phyloP scores from a whole-genome alignment of 2,888 invertebrate genomes.

The Vannuccia rotundouncinata region DNA sequence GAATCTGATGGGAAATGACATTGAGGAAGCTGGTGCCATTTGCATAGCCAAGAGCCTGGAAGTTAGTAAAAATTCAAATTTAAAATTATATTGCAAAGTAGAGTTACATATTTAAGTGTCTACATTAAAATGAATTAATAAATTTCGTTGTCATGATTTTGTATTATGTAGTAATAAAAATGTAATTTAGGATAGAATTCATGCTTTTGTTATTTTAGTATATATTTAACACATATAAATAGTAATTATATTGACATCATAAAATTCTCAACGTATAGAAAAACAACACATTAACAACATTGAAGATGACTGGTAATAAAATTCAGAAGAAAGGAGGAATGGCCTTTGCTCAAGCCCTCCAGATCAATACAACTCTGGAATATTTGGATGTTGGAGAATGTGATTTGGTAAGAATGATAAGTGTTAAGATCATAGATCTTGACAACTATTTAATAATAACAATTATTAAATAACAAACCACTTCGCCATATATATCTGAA shows the following conservation, averaged over 20 bases:
- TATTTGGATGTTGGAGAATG: conserved; percentile 53
- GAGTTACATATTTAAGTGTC: neutral
- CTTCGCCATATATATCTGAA: too few species aligned
- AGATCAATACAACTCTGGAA: conserved; percentile 51
- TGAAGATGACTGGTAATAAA: conserved; percentile 54
- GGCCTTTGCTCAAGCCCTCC: conserved; percentile 54
- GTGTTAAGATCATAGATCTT: too few species aligned
- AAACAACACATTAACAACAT: conserved; percentile 46
- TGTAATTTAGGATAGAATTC: too few species aligned
- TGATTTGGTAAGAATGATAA: conserved; percentile 47
- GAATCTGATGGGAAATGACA: conserved; percentile 56
- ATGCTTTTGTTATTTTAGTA: neutral
- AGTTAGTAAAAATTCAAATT: conserved; percentile 43
- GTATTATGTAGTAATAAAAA: too few species aligned
- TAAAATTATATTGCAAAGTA: neutral
- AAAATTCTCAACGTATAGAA: conserved; percentile 45
- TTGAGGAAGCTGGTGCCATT: conserved; percentile 51
- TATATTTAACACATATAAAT: conserved; percentile 35
- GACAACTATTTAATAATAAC: too few species aligned
- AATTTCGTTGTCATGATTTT: too few species aligned
- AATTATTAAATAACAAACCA: too few species aligned
- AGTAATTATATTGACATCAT: too few species aligned
- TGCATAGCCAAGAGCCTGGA: conserved; percentile 48
- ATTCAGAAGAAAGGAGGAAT: conserved; percentile 55
- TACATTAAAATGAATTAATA: neutral